Conservation (phyloP, 1,140 invertebrate species). For the Cydia amplana region DNA sequence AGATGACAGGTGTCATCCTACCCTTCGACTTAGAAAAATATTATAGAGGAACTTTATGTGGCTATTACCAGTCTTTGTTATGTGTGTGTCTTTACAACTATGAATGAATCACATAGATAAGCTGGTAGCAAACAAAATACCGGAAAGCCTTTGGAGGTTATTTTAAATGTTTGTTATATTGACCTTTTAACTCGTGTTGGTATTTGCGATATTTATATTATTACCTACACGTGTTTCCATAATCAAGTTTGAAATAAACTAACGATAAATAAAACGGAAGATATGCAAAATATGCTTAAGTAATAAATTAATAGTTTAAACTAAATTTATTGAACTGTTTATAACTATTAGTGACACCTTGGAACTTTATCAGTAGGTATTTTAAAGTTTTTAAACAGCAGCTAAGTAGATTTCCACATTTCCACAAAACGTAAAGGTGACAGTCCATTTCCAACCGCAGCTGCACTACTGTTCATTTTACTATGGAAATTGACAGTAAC, state of each 20-base stretch:
- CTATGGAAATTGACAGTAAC: no score
- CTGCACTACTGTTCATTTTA: no score
- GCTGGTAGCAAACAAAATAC: background rate
- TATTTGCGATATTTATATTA: background rate
- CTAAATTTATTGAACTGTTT: background rate
- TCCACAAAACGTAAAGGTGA: no score
- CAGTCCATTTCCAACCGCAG: no score
- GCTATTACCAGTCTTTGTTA: background rate
- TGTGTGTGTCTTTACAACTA: background rate
- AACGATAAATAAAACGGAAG: background rate
- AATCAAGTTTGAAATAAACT: background rate
- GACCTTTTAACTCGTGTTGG: constrained; percentile 4
- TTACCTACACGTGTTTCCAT: constrained; percentile 1
- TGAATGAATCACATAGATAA: background rate
- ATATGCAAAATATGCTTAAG: background rate
- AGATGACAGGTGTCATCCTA: no score
- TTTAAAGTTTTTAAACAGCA: no score
- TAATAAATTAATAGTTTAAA: background rate
- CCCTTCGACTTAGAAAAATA: no score
- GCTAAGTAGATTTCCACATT: no score
- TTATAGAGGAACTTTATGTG: background rate
- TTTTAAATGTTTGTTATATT: background rate
- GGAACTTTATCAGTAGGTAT: no score
- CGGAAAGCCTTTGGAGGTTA: constrained; percentile 6
- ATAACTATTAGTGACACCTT: background rate